Conservation (phyloP, 1,140 invertebrate species). For the Theocolax elegans region DNA sequence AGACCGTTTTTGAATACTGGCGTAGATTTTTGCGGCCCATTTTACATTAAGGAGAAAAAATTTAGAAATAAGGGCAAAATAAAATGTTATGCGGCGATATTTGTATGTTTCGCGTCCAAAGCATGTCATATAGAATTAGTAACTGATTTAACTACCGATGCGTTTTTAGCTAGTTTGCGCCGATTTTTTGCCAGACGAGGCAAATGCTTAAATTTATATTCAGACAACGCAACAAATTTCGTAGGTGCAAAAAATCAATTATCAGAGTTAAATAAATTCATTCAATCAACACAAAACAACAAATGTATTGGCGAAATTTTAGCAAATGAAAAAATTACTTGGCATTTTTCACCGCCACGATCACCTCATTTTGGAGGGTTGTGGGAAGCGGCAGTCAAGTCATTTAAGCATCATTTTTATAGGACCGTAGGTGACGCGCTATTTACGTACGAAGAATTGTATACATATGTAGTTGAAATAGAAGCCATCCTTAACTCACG, state of each 20-base stretch:
- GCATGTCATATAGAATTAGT: constrained; percentile 38
- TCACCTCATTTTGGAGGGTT: constrained; percentile 17
- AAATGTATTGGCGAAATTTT: no score
- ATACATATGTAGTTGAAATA: background rate
- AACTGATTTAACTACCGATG: constrained; percentile 11
- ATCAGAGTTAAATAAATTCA: background rate
- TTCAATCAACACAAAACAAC: no score
- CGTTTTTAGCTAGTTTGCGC: background rate
- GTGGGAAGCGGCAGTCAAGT: constrained; percentile 17
- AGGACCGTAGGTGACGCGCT: background rate
- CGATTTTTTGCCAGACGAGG: no score
- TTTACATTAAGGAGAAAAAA: background rate
- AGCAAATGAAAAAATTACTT: no score
- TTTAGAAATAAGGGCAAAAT: constrained; percentile 6
- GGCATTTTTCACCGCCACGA: no score
- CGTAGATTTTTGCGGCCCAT: constrained; percentile 20
- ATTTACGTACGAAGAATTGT: constrained; percentile 5
- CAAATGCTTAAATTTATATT: no score
- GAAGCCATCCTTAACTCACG: constrained; percentile 12
- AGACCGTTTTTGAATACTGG: constrained; percentile 19
- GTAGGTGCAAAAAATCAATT: no score
- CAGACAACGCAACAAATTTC: no score
- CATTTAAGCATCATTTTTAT: background rate
- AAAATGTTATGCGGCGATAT: constrained; percentile 8
- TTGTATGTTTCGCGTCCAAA: constrained; percentile 13